A percentile compares a stretch with the other conserved stretches of the same genome.
Conservation (phyloP, 1,140 invertebrate genomes). For the Diorhabda elongata region DNA sequence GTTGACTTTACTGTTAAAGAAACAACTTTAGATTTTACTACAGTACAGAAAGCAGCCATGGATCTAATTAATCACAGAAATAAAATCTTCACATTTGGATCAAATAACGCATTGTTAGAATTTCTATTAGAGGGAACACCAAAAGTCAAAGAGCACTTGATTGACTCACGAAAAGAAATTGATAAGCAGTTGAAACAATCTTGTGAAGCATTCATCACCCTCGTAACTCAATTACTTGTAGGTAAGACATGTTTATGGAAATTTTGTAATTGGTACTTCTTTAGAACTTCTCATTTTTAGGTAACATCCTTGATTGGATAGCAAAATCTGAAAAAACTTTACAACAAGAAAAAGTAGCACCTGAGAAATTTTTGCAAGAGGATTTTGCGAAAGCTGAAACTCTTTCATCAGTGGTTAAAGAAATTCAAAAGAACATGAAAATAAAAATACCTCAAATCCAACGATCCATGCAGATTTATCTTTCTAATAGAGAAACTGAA, state of each 20-base stretch:
- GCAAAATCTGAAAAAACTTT: slow-evolving; percentile 33
- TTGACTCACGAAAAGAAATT: slow-evolving; percentile 93
- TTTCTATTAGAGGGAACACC: slow-evolving; percentile 89
- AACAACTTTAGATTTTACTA: slow-evolving; percentile 86
- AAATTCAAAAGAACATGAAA: slow-evolving; percentile 70
- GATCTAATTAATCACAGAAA: slow-evolving; percentile 81
- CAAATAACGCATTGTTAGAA: slow-evolving; percentile 87
- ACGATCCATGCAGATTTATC: slow-evolving; percentile 86
- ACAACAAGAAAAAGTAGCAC: slow-evolving; percentile 37
- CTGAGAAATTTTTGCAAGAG: slow-evolving; percentile 39
- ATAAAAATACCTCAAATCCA: slow-evolving; percentile 75
- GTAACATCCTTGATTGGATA: slow-evolving; percentile 25
- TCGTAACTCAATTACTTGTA: slow-evolving; percentile 72
- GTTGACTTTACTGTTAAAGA: slow-evolving; percentile 93
- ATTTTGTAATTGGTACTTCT: too few species aligned
- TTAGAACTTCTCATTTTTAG: not conserved
- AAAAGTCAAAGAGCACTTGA: slow-evolving; percentile 83
- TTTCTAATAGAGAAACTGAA: slow-evolving; percentile 95
- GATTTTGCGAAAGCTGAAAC: slow-evolving; percentile 53
- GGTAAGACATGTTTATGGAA: slow-evolving; percentile 44
- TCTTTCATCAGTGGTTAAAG: slow-evolving; percentile 53
- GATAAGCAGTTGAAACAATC: slow-evolving; percentile 85
- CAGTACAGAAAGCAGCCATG: slow-evolving; percentile 81
- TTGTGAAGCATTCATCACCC: slow-evolving; percentile 88
- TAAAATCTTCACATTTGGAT: slow-evolving; percentile 80